Evolutionary conservation across 2,797 vertebrate genomes (phyloP).

Genomic region (Acrossocheilus wenchowensis): DNA sequence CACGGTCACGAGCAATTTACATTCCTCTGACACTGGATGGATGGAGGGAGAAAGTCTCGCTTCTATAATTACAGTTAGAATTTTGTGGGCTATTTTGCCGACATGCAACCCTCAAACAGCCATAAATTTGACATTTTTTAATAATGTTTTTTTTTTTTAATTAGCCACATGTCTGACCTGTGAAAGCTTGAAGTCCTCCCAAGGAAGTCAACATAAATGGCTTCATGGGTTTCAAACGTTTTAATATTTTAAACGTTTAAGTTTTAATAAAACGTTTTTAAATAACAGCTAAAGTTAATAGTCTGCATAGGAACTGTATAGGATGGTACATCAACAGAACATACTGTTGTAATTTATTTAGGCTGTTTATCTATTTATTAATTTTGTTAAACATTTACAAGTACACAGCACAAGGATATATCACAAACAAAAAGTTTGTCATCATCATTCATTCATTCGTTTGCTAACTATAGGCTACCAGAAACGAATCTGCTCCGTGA

Average conservation of each 20-base stretch:
- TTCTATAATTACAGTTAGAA: not conserved
- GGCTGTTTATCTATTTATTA: not conserved
- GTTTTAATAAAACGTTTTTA: not conserved
- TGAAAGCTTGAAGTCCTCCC: not conserved
- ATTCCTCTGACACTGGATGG: constrained; percentile 10
- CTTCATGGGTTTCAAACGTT: not conserved
- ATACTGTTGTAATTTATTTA: not conserved
- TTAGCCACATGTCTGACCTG: not conserved
- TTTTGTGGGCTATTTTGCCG: not conserved
- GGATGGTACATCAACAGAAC: not conserved
- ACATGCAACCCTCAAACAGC: not conserved
- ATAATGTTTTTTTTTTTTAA: no score
- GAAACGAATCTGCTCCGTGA: not conserved
- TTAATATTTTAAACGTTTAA: no score
- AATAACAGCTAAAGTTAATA: not conserved
- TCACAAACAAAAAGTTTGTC: not conserved
- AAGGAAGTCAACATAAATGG: not conserved
- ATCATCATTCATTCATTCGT: not conserved
- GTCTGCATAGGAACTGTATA: not conserved
- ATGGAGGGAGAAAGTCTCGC: constrained; percentile 19
- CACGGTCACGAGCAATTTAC: constrained; percentile 62
- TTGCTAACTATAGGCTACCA: not conserved
- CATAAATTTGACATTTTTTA: not conserved
- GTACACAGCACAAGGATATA: not conserved
- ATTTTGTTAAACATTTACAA: not conserved